phyloP scores from a whole-genome alignment of 2,888 invertebrate species.

The Callyntrura sp. region DNA sequence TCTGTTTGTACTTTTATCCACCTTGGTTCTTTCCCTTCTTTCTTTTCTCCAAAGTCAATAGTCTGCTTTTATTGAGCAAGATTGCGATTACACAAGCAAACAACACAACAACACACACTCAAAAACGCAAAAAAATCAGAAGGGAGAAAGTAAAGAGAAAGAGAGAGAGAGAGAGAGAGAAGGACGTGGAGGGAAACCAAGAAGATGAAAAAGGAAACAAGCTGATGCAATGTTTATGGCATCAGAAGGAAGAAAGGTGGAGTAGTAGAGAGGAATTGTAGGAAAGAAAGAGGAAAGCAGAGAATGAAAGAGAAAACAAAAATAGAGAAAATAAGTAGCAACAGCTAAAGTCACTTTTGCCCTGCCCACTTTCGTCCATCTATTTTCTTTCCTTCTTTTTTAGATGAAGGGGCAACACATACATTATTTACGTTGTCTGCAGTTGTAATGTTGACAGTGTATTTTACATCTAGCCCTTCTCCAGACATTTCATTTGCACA shows the following conservation, averaged over 20 bases:
- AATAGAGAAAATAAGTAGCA: background rate
- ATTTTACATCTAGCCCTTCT: background rate
- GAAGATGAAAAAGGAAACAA: conserved; percentile 4
- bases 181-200: background rate
- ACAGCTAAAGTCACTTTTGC: conserved; percentile 30
- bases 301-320: background rate
- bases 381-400: background rate
- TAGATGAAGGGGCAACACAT: background rate
- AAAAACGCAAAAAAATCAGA: background rate
- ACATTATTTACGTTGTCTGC: conserved; percentile 27
- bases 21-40: background rate
- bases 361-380: conserved; percentile 5
- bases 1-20: background rate
- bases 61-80: conserved; percentile 35
- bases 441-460: background rate
- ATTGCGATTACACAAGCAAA: conserved; percentile 41
- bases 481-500: too few relatives aligned
- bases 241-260: background rate
- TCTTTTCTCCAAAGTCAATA: background rate
- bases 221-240: conserved; percentile 24
- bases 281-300: background rate
- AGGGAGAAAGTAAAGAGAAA: too few relatives aligned
- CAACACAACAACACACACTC: background rate
- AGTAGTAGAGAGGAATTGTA: background rate
- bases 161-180: background rate